Percentiles rank a stretch among this genome's conserved stretches.
phyloP scores from a whole-genome alignment of 2,888 invertebrate species.

The Papilio demoleus region DNA sequence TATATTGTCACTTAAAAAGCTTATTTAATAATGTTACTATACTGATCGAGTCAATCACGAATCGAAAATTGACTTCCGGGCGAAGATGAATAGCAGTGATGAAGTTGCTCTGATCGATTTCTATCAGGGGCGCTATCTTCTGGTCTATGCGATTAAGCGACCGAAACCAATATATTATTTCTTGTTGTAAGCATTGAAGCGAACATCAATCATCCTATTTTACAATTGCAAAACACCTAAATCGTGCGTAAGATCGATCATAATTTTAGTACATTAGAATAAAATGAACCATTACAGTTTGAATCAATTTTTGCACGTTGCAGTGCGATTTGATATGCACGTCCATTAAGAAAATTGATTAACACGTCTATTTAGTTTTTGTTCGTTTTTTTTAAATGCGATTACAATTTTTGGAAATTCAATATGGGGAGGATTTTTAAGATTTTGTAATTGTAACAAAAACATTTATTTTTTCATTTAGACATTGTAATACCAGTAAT shows the following conservation, averaged over 20 bases:
- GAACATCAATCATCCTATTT: background rate
- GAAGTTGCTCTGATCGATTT: conserved; percentile 26
- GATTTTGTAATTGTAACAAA: conserved; percentile 7
- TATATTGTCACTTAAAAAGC: conserved; percentile 51
- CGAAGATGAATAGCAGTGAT: conserved; percentile 29
- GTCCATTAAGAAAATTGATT: conserved; percentile 70
- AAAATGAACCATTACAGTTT: conserved; percentile 50
- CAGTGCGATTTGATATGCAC: conserved; percentile 66
- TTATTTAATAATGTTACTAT: conserved; percentile 43
- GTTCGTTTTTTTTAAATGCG: conserved; percentile 43
- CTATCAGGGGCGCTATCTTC: conserved; percentile 17
- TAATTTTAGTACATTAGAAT: background rate
- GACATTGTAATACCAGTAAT: conserved; percentile 3
- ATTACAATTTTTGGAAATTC: conserved; percentile 38
- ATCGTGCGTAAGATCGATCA: background rate
- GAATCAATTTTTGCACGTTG: conserved; percentile 62
- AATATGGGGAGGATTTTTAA: background rate
- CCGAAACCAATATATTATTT: conserved; percentile 4
- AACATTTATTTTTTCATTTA: background rate
- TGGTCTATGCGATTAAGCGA: conserved; percentile 3
- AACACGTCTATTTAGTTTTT: conserved; percentile 54
- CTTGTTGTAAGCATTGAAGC: background rate
- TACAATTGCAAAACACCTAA: background rate
- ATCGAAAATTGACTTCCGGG: conserved; percentile 32
- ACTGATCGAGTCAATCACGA: conserved; percentile 31